phyloP scores from a whole-genome alignment of 2,797 vertebrate species.

The Rhodeus uyekii region DNA sequence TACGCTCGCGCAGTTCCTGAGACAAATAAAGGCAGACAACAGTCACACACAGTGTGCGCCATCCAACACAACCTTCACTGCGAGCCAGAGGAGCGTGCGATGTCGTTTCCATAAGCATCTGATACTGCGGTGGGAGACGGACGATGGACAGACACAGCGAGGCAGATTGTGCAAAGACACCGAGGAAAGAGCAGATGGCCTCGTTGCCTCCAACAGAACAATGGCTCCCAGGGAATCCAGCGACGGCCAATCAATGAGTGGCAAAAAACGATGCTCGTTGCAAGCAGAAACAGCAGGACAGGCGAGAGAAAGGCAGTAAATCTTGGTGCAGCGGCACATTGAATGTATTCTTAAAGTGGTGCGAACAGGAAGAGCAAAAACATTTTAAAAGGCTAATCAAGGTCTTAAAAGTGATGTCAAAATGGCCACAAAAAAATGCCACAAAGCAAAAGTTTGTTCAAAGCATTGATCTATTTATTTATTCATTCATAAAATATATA shows the following conservation, averaged over 20 bases:
- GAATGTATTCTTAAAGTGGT: conserved; percentile 23
- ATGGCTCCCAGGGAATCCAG: conserved; percentile 51
- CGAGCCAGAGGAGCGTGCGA: background rate
- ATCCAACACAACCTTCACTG: conserved; percentile 2
- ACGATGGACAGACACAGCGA: background rate
- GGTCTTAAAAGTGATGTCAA: background rate
- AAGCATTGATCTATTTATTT: background rate
- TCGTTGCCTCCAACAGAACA: conserved; percentile 51
- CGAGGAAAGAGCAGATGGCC: conserved; percentile 58
- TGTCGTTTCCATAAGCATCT: conserved; percentile 11
- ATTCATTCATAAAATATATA: background rate
- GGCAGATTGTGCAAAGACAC: conserved; percentile 23
- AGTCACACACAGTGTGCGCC: background rate
- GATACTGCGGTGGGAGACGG: background rate
- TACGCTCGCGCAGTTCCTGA: background rate
- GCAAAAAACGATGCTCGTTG: conserved; percentile 46
- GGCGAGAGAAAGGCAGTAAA: background rate
- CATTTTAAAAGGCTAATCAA: conserved; percentile 14
- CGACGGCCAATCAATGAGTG: conserved; percentile 37
- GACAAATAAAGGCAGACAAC: conserved; percentile 21
- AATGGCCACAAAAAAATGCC: background rate
- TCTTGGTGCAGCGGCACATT: background rate
- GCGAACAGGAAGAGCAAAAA: conserved; percentile 19
- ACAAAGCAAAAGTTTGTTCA: background rate
- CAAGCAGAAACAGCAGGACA: conserved; percentile 18